phyloP scores from a whole-genome alignment of 1,140 invertebrate genomes.

The Subanguina moxae region DNA sequence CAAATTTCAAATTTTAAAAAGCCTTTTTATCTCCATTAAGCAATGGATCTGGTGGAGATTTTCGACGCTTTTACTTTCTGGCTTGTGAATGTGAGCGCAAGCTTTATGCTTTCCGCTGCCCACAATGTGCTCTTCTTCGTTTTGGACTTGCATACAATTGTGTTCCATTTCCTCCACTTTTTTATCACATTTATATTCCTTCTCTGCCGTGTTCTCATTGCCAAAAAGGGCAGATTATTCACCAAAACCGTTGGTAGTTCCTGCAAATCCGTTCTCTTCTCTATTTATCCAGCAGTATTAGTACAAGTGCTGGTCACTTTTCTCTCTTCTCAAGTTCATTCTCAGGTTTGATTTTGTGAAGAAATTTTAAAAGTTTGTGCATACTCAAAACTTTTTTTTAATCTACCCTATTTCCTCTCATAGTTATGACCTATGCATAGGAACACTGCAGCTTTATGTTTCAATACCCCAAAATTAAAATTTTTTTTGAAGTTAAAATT shows the following conservation, averaged over 20 bases:
- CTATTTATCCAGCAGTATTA: slow-evolving; percentile 23
- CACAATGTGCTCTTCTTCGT: slow-evolving; percentile 48
- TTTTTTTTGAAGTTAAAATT: no score
- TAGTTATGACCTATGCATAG: no score
- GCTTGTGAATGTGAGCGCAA: slow-evolving; percentile 28
- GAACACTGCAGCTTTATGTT: no score
- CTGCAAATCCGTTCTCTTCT: not conserved
- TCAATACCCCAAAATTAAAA: no score
- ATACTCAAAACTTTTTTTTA: no score
- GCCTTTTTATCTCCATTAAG: not conserved
- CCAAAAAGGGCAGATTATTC: slow-evolving; percentile 7
- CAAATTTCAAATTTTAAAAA: no score
- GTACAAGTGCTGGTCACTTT: slow-evolving; percentile 28
- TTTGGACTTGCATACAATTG: slow-evolving; percentile 35
- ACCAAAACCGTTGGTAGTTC: not conserved
- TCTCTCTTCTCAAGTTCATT: slow-evolving; percentile 33
- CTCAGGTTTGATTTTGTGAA: slow-evolving; percentile 6
- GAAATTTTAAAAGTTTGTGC: not conserved
- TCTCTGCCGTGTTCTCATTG: slow-evolving; percentile 14
- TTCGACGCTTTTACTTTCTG: slow-evolving; percentile 7
- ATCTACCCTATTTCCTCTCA: no score
- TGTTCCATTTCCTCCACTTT: slow-evolving; percentile 48
- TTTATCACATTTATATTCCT: slow-evolving; percentile 35
- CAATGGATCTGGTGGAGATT: not conserved
- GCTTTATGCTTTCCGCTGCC: slow-evolving; percentile 44